Conservation (phyloP, 2,888 invertebrate species). For the Malthinus flaveolus region DNA sequence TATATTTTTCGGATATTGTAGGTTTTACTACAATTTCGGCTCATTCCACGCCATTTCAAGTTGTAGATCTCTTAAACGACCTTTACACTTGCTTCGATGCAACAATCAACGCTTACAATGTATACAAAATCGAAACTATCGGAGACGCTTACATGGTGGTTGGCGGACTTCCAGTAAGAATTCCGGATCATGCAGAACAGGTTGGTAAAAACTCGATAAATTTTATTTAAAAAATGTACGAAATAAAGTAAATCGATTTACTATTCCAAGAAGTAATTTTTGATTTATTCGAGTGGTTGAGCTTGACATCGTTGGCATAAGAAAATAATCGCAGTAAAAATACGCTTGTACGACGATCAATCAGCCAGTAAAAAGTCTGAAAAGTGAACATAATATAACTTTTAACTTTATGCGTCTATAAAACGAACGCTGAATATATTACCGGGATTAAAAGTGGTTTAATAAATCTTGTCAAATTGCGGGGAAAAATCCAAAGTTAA, state of each 20-base stretch:
- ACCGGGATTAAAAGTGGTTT: constrained; percentile 13
- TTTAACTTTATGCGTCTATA: constrained; percentile 10
- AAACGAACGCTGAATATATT: constrained; percentile 16
- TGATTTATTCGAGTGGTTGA: background rate
- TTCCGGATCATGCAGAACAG: constrained; percentile 78
- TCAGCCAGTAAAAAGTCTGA: constrained; percentile 10
- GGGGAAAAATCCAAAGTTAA: background rate
- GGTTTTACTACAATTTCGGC: constrained; percentile 93
- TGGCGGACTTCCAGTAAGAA: constrained; percentile 80
- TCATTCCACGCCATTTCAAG: constrained; percentile 88
- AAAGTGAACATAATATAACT: constrained; percentile 15
- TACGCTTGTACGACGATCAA: constrained; percentile 10
- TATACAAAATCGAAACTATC: constrained; percentile 94
- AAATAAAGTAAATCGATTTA: background rate
- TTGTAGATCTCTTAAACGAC: constrained; percentile 89
- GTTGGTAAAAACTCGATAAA: constrained; percentile 35
- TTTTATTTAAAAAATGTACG: constrained; percentile 4
- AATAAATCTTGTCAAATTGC: constrained; percentile 17
- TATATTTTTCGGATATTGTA: constrained; percentile 94
- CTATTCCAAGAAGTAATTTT: background rate
- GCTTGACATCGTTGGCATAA: background rate
- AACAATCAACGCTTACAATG: constrained; percentile 88
- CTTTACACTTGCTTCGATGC: constrained; percentile 93
- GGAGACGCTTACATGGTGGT: constrained; percentile 96
- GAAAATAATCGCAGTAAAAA: constrained; percentile 13